Percentiles rank a stretch among this genome's conserved stretches.
Evolutionary conservation across 2,888 invertebrate species (phyloP).

Genomic region (Galeruca laticollis): DNA sequence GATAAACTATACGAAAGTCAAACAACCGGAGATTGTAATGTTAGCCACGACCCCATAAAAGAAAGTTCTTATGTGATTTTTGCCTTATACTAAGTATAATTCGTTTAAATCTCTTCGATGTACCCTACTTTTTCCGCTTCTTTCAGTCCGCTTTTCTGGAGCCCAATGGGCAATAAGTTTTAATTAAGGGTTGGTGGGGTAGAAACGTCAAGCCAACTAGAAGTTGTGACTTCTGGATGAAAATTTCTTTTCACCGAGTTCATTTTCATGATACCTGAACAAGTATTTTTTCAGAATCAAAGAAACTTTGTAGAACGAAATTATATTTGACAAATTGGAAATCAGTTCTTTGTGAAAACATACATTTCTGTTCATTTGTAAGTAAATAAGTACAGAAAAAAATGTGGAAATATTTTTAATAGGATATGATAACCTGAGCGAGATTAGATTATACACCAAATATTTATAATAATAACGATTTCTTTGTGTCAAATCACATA

Average conservation of each 20-base stretch:
- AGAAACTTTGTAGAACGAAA: neutral
- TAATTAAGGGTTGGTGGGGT: slow-evolving; percentile 29
- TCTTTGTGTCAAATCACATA: too few relatives aligned
- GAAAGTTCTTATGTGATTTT: slow-evolving; percentile 31
- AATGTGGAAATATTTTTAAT: too few relatives aligned
- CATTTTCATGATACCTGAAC: slow-evolving; percentile 23
- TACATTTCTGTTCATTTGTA: too few relatives aligned
- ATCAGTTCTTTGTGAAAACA: too few relatives aligned
- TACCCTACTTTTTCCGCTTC: slow-evolving; percentile 11
- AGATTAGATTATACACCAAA: too few relatives aligned
- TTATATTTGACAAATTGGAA: too few relatives aligned
- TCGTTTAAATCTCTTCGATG: slow-evolving; percentile 29
- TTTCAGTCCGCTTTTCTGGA: slow-evolving; percentile 11
- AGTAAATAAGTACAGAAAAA: too few relatives aligned
- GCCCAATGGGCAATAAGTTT: slow-evolving; percentile 29
- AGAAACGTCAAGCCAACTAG: slow-evolving; percentile 15
- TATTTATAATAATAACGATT: too few relatives aligned
- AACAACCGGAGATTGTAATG: slow-evolving; percentile 16
- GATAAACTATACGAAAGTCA: neutral
- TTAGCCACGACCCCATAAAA: slow-evolving; percentile 14
- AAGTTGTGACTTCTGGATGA: slow-evolving; percentile 21
- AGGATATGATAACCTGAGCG: too few relatives aligned
- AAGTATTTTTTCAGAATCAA: neutral
- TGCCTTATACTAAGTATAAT: slow-evolving; percentile 23
- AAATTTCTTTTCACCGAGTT: slow-evolving; percentile 7